Evolutionary conservation across 2,113 vertebrate species (phyloP), one percentile per base, ranked within the genome.

Genomic region (Marmota flaviventris): DNA sequence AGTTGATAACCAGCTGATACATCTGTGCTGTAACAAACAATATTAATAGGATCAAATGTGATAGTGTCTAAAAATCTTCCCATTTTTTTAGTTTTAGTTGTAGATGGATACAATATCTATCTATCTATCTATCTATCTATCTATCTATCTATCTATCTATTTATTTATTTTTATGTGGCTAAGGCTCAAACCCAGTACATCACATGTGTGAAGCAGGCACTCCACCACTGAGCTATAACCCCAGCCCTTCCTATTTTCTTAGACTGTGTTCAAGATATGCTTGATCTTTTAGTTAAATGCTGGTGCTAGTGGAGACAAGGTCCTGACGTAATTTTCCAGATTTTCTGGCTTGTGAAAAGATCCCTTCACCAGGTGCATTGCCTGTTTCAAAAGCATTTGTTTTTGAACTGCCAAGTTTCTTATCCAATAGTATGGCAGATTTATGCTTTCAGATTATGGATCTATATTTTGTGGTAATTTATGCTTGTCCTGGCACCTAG

Each of bases 321-420:
- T 81, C n/a, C 73, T 83, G 92, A 78, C 32, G 2, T 45, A 29
- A 73, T 73, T 85, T 96, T 53, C 39, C 89, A 70, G 70, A 82
- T 75, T 81, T 83, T 39, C 53, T 83, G 85, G 45, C 20, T 94
- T 39, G 0, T 48, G 58, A 22, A 37, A 75, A 69, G 93, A 92
- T n/a, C 29, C 58, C 91, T 85, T 84, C 78, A 65, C 85, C 85
- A 72, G 69, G 58, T 61, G 17, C 63, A 22, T 78, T 70, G 10
- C 69, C 29, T 61, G 7, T 83, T 86, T 83, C 78, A 83, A 94
- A 69, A 48, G 45, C 48, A 25, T 78, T 69, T 85, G 29, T 51
- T 93, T 95, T 58, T 34, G 16, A 93, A 27, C 32, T 9, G 34
- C 39, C 72, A 56, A 11, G 39, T 82, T 92, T 94, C 37, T 42